These are phyloP conservation scores for Uloborus diversus DNA, from an alignment of 1,140 invertebrate genomes.

Conservation along the genomic window DNA sequence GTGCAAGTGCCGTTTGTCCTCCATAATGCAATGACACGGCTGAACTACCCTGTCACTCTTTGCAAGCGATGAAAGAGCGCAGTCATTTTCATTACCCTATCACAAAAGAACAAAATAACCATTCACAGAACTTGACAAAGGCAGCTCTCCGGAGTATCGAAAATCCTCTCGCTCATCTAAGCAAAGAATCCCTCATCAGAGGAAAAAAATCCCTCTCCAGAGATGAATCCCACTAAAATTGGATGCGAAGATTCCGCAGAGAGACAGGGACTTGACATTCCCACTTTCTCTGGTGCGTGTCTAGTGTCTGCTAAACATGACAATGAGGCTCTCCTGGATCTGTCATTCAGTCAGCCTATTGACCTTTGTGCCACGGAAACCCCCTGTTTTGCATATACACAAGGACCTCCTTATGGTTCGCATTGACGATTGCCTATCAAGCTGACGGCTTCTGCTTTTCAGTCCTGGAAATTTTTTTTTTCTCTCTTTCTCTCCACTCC, in stretches of 20 bases:
- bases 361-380: slow-evolving; percentile 28
- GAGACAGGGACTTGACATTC: slow-evolving; percentile 3
- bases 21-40: too few species aligned
- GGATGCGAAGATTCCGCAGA: background rate
- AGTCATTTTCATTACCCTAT: background rate
- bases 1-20: too few species aligned
- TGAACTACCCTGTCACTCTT: too few species aligned
- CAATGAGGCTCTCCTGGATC: slow-evolving; percentile 6
- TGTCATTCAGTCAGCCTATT: slow-evolving; percentile 40
- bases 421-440: background rate
- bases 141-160: background rate
- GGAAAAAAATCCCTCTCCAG: background rate
- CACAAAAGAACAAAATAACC: background rate
- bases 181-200: background rate
- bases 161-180: background rate
- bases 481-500: background rate
- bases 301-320: slow-evolving; percentile 25
- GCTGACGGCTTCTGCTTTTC: background rate
- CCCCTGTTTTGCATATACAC: slow-evolving; percentile 38
- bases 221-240: background rate
- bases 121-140: background rate
- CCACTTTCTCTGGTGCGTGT: slow-evolving; percentile 9
- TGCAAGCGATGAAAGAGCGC: too few species aligned
- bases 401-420: background rate
- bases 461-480: background rate